A percentile compares a stretch with the other conserved stretches of the same genome.
phyloP scores from a whole-genome alignment of 2,888 invertebrate genomes.

The Limnephilus rhombicus region DNA sequence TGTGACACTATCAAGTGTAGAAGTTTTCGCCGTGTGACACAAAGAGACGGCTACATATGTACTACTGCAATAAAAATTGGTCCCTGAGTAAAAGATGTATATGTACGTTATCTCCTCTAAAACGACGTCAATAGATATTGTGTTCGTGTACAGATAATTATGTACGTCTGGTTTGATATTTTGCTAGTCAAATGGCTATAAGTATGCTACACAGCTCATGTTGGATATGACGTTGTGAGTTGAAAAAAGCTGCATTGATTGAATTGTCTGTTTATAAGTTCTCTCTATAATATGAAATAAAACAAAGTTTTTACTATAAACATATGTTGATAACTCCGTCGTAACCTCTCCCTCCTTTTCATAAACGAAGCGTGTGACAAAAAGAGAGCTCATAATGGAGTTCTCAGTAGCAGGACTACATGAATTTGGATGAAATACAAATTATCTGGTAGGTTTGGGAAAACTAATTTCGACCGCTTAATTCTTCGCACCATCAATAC shows the following conservation, averaged over 20 bases:
- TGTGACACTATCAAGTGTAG: no score
- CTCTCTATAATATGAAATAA: neutral
- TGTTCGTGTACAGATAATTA: no score
- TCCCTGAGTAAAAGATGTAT: no score
- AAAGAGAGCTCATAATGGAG: neutral
- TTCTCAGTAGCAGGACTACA: neutral
- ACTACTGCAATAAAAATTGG: no score
- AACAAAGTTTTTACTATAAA: neutral
- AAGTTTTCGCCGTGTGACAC: no score
- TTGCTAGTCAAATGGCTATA: neutral
- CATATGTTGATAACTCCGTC: neutral
- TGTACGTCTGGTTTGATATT: neutral
- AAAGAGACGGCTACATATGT: no score
- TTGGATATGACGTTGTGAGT: neutral
- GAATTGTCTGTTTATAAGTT: neutral
- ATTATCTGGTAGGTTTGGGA: neutral
- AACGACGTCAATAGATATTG: no score
- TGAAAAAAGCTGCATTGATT: no score
- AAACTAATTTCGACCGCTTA: neutral
- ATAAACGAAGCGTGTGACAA: neutral
- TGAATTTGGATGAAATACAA: neutral
- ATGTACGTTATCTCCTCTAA: no score
- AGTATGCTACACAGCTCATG: neutral
- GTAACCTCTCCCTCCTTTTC: neutral
- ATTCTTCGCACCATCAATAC: neutral